A percentile compares a stretch with the other conserved stretches of the same genome.
Conservation (phyloP, 1,140 invertebrate genomes). For the Neodiprion lecontei region DNA sequence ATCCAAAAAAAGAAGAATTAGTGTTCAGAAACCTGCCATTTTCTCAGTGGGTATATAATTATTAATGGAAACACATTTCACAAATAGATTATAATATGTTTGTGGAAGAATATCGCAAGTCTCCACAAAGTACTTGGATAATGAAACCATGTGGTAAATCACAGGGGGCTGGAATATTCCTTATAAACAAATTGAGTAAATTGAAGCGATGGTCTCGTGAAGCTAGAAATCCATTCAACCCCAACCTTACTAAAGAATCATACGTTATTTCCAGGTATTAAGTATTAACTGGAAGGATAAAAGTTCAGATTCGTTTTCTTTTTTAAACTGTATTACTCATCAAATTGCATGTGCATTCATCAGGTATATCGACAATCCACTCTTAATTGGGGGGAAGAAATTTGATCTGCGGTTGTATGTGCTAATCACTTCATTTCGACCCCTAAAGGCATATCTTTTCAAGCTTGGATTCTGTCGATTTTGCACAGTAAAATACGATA, state of each 20-base stretch:
- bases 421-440: constrained; percentile 85
- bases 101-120: constrained; percentile 92
- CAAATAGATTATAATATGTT: constrained; percentile 89
- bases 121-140: constrained; percentile 93
- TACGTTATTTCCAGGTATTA: constrained; percentile 84
- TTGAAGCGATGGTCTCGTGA: constrained; percentile 88
- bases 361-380: constrained; percentile 83
- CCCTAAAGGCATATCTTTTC: constrained; percentile 79
- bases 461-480: constrained; percentile 85
- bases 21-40: not conserved
- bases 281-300: constrained; percentile 1
- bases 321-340: not conserved
- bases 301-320: not conserved
- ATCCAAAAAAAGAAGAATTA: constrained; percentile 12
- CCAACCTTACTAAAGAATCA: constrained; percentile 83
- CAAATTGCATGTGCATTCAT: not conserved
- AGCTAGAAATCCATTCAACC: constrained; percentile 82
- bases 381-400: constrained; percentile 89
- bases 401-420: constrained; percentile 89
- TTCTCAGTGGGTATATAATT: not conserved
- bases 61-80: constrained; percentile 5
- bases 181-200: constrained; percentile 89
- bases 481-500: constrained; percentile 81
- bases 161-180: constrained; percentile 86
- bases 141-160: constrained; percentile 96